Evolutionary conservation across 2,888 invertebrate genomes (phyloP), one percentile per base, ranked within the genome.

Genomic region (Erebia ligea): DNA sequence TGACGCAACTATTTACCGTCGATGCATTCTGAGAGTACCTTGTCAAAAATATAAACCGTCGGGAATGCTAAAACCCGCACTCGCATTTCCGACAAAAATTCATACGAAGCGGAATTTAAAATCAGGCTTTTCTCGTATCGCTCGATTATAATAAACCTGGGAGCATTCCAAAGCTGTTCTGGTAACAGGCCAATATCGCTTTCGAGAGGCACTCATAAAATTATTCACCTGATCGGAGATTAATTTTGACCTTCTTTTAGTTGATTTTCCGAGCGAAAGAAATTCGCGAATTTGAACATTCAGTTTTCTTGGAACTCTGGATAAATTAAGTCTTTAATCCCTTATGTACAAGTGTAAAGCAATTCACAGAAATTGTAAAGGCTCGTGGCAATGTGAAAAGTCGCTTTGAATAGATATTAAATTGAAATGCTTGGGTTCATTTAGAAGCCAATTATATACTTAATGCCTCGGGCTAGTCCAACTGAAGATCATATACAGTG

Each of bases 61-160:
- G 64, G 58, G 64, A 64, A 64, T 64, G 48, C 40, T 57, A 69
- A 59, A 68, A 57, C 50, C 40, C 45, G 58, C 58, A 48, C 42
- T 64, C 58, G 64, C 56, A 69, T 64, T 64, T 61, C 61, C 34
- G 69, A 69, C 64, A 40, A 69, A 62, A 65, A 70, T 70, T 67
- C 66, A 70, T 70, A 45, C 52, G 56, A 40, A 50, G 59, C 54
- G 15, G 66, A 67, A 70, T 70, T 62, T 70, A 34, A 66, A 70
- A 70, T 67, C 67, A 45, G 56, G 62, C 56, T 45, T 25, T 54
- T 65, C 61, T 62, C 42, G 62, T 45, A 70, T 66, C 50, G 13
- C 42, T 25, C 63, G 50, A 63, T 71, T 64, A 67, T 67, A 58
- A 58, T 63, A 64, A 56, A 67, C 57, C 70, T 25, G 67, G 67